Base-by-base conservation (phyloP, 2,888 invertebrate species). In the Leptinotarsa rubiginosa region DNA sequence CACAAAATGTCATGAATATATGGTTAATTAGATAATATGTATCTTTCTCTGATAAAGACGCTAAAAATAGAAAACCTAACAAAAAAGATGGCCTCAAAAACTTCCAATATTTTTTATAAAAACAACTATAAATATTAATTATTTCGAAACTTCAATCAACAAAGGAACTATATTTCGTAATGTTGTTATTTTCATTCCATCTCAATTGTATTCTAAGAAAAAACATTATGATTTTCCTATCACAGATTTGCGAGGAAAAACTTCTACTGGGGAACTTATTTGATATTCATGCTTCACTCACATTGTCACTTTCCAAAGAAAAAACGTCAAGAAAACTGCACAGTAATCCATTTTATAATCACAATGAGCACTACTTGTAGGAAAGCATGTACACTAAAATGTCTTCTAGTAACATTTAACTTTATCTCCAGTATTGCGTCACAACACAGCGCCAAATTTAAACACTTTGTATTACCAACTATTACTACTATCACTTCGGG, bases 371-470 rank as follows among this genome's bases (percentile, higher is more conserved):
- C 79, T 68, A 80, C 78, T 80, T 77, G 77, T 79, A 77, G 78
- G 79, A 82, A 82, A 82, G 83, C 83, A 83, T 81, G 82, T 79
- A 80, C 76, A 78, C 79, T 73, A 76, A 41, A 81, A 78, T 80
- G 79, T 81, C 81, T 81, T 81, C 80, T 77, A 77, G 78, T 82
- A 82, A 82, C 82, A 84, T 83, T 84, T 81, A 79, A 82, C 80
- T 83, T 78, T 84, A 85, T 84, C 84, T 74, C 62, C 16, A 77
- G 79, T 72, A 73, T 82, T 84, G 80, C 84, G 85, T 85, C 84
- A 84, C 78, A 77, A 56, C 70, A 68, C 68, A 82, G 84, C 84
- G 84, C 83, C 83, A 84, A 83, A 84, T 85, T 85, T 79, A 77
- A 84, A 85, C 76, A 76, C 65, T 76, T 72, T 65, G 72, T 73